Conservation (phyloP, 2,113 vertebrate genomes). For the Onychostruthus taczanowskii region DNA sequence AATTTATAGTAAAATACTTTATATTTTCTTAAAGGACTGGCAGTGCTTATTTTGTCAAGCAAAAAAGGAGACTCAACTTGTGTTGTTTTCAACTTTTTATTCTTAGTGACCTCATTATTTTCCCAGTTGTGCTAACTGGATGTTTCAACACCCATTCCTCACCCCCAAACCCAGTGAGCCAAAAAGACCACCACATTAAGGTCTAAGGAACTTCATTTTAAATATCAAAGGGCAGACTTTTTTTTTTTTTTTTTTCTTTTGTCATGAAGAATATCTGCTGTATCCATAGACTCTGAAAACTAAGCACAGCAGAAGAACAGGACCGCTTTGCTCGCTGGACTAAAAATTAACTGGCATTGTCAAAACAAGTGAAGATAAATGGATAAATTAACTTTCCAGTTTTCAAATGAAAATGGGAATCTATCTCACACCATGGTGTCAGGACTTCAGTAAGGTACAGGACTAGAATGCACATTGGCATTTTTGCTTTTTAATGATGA, state of each 20-base stretch:
- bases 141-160: neutral
- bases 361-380: neutral
- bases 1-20: neutral
- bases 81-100: neutral
- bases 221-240: neutral
- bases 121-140: neutral
- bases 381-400: neutral
- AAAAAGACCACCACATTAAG: neutral
- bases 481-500: neutral
- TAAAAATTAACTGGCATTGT: neutral
- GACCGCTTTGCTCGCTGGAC: neutral
- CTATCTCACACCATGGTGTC: neutral
- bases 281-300: neutral
- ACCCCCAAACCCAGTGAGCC: accelerated
- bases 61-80: neutral
- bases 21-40: neutral
- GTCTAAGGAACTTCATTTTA: neutral
- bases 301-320: neutral
- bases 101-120: neutral
- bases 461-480: neutral
- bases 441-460: neutral
- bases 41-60: neutral
- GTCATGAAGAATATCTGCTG: neutral
- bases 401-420: neutral
- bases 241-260: neutral